Evolutionary conservation across 2,797 vertebrate genomes (phyloP).

Genomic region (Pipistrellus nathusii): DNA sequence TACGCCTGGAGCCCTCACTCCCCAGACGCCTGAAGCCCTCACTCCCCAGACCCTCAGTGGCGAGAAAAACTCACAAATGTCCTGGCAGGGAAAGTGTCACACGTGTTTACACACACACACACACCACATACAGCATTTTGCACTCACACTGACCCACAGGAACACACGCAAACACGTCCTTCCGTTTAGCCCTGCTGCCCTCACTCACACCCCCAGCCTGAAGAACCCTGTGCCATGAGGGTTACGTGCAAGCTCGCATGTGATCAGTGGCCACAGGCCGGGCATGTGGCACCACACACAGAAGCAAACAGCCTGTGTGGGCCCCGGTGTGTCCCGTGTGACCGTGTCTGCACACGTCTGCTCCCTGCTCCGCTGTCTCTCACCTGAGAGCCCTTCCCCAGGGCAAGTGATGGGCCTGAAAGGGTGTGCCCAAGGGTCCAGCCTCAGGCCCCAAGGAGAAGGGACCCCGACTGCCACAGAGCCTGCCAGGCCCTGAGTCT

Average conservation of each 20-base stretch:
- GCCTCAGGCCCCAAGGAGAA: neutral
- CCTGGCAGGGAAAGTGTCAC: no score
- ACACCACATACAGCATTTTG: fast-evolving
- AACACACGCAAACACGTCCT: neutral
- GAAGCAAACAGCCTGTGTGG: neutral
- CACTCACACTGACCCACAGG: fast-evolving
- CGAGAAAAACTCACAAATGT: neutral
- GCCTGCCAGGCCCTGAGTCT: neutral
- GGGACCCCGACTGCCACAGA: neutral
- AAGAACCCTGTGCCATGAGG: fast-evolving
- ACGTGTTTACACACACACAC: neutral
- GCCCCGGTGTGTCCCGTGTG: fast-evolving
- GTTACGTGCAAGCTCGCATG: fast-evolving
- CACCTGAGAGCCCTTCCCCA: neutral
- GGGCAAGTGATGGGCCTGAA: neutral
- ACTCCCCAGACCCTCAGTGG: neutral
- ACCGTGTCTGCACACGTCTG: neutral
- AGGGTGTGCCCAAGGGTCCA: neutral
- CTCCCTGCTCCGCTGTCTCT: neutral
- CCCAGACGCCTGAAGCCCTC: neutral
- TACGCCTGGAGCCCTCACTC: neutral
- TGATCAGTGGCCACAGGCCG: neutral
- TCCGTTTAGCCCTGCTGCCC: fast-evolving
- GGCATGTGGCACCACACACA: neutral
- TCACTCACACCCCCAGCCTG: fast-evolving